Evolutionary conservation across 30 jellyfish, hydroid and myxozoan genomes (phyloP), one percentile per base, ranked within the genome.

Genomic region (Rhopilema esculentum): DNA sequence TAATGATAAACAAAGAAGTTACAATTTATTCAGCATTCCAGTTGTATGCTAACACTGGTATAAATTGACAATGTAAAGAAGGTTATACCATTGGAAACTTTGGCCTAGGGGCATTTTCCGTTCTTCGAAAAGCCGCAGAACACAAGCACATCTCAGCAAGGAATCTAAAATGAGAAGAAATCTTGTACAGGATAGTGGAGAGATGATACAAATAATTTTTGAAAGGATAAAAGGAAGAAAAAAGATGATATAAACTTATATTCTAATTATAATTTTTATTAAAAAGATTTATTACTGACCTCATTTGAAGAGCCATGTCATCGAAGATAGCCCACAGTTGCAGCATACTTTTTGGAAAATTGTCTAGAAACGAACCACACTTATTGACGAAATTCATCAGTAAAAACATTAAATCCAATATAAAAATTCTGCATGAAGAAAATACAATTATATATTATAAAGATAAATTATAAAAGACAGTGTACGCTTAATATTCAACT

Each of bases 91-190:
- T 85, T 67, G 98, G 98, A 77, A 92, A 92, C 73, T 92, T 92
- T 66, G 98, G 98, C 31, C 78, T 87, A 8, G 94, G 90, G 1
- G 81, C 81, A 49, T 52, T 68, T 8, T 66, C 90, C 9, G 85
- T 27, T 48, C 97, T 82, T 31, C 89, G 68, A 77, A 92, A 92
- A 32, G 98, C 98, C 21, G 75, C 95, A 0, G 98, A 92, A 30
- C 98, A 92, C 49, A 92, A 66, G 61, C 98, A 92, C 0, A 92
- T 80, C 50, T 92, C 98, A 22, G 98, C 97, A 29, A 92, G 83
- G 49, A 92, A 92, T 63, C 97, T 78, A 68, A 22, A 21, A 78
- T 27, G 20, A 31, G 31, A 49, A 78, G 20, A 16, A 27, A 20
- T 8, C 49, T 7, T 28, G 23, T 66, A 20, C 33, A 66, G 23